Percentiles rank a stretch among this genome's conserved stretches.
These are phyloP conservation scores for Donacobius atricapilla DNA, from an alignment of 2,113 vertebrate genomes.

Conservation along the genomic window DNA sequence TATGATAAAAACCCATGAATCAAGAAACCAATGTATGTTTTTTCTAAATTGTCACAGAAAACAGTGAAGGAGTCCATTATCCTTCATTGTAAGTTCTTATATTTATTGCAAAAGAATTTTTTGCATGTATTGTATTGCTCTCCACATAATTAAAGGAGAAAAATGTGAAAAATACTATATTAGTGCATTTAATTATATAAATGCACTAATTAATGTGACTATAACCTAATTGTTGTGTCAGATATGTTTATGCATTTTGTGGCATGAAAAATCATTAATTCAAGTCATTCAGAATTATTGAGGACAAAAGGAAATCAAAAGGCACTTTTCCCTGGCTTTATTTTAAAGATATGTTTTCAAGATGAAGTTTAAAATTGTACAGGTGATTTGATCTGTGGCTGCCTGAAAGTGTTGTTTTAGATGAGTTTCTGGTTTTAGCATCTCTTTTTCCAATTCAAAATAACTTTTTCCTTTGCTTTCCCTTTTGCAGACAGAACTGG, in stretches of 20 bases:
- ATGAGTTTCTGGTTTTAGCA: background rate
- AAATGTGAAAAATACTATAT: background rate
- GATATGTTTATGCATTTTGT: background rate
- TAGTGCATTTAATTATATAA: background rate
- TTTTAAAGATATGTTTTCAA: background rate
- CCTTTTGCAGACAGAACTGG: background rate
- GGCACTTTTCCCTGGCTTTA: background rate
- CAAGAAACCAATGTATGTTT: background rate
- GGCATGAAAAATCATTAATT: background rate
- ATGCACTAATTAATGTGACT: background rate
- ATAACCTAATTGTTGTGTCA: background rate
- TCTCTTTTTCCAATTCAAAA: background rate
- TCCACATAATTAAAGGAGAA: background rate
- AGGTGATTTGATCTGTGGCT: background rate
- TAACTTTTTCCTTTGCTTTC: background rate
- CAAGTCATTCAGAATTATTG: background rate
- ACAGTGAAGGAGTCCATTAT: background rate
- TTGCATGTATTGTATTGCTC: background rate
- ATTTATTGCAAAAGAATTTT: background rate
- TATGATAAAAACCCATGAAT: background rate
- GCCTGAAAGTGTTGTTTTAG: background rate
- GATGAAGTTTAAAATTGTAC: background rate
- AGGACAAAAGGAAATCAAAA: background rate
- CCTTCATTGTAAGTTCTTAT: background rate
- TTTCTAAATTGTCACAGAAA: background rate